Conservation (phyloP, 2,113 vertebrate species). For the Calonectris borealis region DNA sequence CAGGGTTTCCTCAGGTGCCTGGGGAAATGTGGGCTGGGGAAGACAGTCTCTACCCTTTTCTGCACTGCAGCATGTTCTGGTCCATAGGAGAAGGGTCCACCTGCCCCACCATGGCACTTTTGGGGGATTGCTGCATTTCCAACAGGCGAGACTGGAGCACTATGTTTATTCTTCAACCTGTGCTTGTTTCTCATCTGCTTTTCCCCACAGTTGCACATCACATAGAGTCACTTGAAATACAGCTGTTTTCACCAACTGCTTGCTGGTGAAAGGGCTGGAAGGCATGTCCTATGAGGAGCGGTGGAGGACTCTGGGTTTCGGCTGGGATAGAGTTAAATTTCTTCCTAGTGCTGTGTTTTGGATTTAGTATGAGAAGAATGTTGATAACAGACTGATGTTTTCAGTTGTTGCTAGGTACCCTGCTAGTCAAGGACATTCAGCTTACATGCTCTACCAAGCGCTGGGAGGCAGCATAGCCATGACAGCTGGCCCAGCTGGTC, state of each 20-base stretch:
- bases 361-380: no score
- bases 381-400: no score
- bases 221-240: not conserved
- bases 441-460: no score
- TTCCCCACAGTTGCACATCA: not conserved
- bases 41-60: not conserved
- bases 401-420: no score
- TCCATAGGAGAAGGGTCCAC: not conserved
- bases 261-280: not conserved
- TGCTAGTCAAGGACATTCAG: no score
- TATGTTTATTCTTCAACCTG: not conserved
- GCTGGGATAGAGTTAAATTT: no score
- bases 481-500: no score
- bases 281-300: fast-evolving
- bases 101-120: not conserved
- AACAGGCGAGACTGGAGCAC: not conserved
- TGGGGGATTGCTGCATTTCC: not conserved
- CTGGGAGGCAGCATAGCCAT: no score
- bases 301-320: not conserved
- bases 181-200: not conserved
- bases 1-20: not conserved
- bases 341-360: no score
- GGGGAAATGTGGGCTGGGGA: not conserved
- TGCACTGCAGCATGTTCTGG: not conserved
- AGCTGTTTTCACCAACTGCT: not conserved